Evolutionary conservation across 2,797 vertebrate species (phyloP), one percentile per base, ranked within the genome.

Genomic region (Phrynocephalus forsythii): DNA sequence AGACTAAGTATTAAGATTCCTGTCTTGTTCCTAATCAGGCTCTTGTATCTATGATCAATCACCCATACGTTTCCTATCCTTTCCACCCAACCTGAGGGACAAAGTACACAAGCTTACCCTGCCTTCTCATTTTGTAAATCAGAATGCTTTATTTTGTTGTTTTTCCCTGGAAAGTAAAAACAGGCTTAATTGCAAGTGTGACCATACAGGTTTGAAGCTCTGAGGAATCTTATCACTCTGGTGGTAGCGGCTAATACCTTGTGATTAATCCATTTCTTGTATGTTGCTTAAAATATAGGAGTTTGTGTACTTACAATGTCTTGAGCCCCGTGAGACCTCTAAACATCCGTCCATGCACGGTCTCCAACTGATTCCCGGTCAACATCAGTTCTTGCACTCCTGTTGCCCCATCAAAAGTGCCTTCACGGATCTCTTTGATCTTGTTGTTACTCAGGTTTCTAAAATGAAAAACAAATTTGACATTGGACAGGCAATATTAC

Each of bases 401-500:
- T 0, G 93, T 94, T 0, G 98, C 98, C 0, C 99, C 99, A 0
- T 99, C 98, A 8, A 99, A 99, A 0, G 95, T 88, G 0, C 98
- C 98, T 83, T 99, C 98, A 0, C 98, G 97, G 76, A 99, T 97
- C 91, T 99, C 99, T 94, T 98, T 97, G 95, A 99, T 97, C 95
- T 98, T 99, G 90, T 99, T 99, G 97, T 98, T 99, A 91, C 98
- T 99, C 79, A 99, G 96, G 89, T 99, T 99, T 96, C 99, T 99
- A 94, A 63, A 95, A 87, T 83, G 63, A 90, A 26, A 90, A 88
- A 15, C 79, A 77, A 86, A 89, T 6, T 60, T 0, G 18, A 30
- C 26, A n/a, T 0, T 0, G 6, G 71, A 15, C 52, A 75, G 20
- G 60, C 68, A 82, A 63, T 0, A 48, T 68, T 4, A 67, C 30